These are phyloP conservation scores for Osmoderma eremita DNA, from an alignment of 2,888 invertebrate species.

Conservation along the genomic window DNA sequence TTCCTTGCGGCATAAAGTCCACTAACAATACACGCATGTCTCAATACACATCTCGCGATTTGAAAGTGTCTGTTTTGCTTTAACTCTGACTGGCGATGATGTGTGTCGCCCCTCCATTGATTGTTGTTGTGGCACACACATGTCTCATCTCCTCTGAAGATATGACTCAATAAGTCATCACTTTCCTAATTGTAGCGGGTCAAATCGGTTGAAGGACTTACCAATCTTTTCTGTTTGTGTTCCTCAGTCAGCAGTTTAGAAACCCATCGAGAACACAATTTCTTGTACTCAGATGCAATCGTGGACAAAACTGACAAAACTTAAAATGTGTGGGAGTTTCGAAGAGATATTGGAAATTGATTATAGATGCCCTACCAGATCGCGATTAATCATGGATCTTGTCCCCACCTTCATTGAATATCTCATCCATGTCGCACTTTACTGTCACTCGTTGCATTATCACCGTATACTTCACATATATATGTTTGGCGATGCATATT, in stretches of 20 bases:
- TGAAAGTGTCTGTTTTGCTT: too few relatives aligned
- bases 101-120: too few relatives aligned
- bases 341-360: slow-evolving; percentile 2
- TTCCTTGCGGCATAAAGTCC: not conserved
- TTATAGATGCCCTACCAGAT: too few relatives aligned
- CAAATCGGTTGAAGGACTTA: not conserved
- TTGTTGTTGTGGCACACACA: too few relatives aligned
- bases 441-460: too few relatives aligned
- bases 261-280: slow-evolving; percentile 11
- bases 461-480: too few relatives aligned
- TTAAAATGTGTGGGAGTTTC: not conserved
- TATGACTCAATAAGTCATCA: slow-evolving; percentile 22
- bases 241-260: slow-evolving; percentile 1
- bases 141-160: too few relatives aligned
- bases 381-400: too few relatives aligned
- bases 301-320: slow-evolving; percentile 4
- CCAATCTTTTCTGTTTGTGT: not conserved
- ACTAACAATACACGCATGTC: not conserved
- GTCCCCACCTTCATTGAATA: too few relatives aligned
- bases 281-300: slow-evolving; percentile 5
- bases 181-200: not conserved
- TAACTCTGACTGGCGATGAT: too few relatives aligned
- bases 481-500: too few relatives aligned
- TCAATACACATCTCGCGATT: not conserved
- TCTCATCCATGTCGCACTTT: too few relatives aligned